These are phyloP conservation scores for Ephestia elutella DNA, from an alignment of 1,140 invertebrate genomes.

Conservation along the genomic window DNA sequence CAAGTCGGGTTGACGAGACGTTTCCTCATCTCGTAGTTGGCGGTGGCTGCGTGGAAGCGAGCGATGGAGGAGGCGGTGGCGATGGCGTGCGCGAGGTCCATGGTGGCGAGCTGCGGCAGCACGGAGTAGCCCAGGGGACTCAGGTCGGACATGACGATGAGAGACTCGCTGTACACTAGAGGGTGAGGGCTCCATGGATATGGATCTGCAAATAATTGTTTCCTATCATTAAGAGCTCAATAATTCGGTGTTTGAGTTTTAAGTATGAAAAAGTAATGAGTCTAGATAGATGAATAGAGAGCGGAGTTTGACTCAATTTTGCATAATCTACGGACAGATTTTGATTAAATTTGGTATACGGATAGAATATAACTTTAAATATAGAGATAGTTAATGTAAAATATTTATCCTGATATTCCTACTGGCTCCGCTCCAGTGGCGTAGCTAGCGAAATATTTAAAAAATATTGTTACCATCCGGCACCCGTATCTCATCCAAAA, in stretches of 20 bases:
- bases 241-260: too few relatives aligned
- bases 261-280: too few relatives aligned
- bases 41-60: slow-evolving; percentile 47
- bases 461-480: slow-evolving; percentile 26
- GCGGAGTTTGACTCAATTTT: too few relatives aligned
- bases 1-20: slow-evolving; percentile 16
- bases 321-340: too few relatives aligned
- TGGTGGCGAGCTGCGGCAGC: slow-evolving; percentile 20
- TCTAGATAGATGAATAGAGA: too few relatives aligned
- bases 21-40: slow-evolving; percentile 39
- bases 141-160: slow-evolving; percentile 52
- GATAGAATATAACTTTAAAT: too few relatives aligned
- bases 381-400: too few relatives aligned
- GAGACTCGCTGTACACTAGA: slow-evolving; percentile 35
- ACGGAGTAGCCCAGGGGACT: slow-evolving; percentile 33
- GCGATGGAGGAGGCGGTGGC: slow-evolving; percentile 32
- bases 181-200: slow-evolving; percentile 39
- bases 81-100: slow-evolving; percentile 36
- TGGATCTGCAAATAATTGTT: slow-evolving; percentile 27
- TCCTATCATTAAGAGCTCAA: too few relatives aligned
- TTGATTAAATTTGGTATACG: too few relatives aligned
- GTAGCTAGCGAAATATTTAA: background rate
- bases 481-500: slow-evolving; percentile 38
- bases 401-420: too few relatives aligned
- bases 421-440: too few relatives aligned